A percentile compares a stretch with the other conserved stretches of the same genome.
Conservation (phyloP, 2,888 invertebrate genomes). For the Drosophila pseudotalamancana region DNA sequence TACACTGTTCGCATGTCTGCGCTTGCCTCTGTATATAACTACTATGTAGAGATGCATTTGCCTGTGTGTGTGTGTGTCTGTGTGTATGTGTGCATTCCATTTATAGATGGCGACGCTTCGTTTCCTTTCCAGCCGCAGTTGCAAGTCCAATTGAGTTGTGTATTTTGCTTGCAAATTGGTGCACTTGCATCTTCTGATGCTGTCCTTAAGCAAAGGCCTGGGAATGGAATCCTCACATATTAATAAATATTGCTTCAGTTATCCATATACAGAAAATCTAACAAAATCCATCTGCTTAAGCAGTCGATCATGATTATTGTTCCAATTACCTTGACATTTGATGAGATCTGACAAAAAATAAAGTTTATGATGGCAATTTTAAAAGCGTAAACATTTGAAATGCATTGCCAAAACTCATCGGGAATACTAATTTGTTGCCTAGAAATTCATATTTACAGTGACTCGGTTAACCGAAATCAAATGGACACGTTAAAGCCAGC, state of each 20-base stretch:
- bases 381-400: neutral
- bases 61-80: neutral
- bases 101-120: conserved; percentile 51
- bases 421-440: conserved; percentile 27
- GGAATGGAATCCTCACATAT: neutral
- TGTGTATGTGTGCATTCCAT: conserved; percentile 36
- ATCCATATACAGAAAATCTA: neutral
- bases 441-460: conserved; percentile 65
- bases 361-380: neutral
- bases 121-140: conserved; percentile 22
- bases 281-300: neutral
- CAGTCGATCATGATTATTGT: too few species aligned
- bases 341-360: neutral
- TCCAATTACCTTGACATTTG: too few species aligned
- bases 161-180: conserved; percentile 33
- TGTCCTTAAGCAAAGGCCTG: neutral
- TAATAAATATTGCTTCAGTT: neutral
- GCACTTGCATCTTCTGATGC: conserved; percentile 19
- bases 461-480: conserved; percentile 65
- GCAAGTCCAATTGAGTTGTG: conserved; percentile 55
- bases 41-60: neutral
- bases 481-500: conserved; percentile 44
- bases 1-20: conserved; percentile 35
- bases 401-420: neutral
- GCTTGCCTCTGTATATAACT: conserved; percentile 25